Evolutionary conservation across 1,140 invertebrate genomes (phyloP).

Genomic region (Hormaphis cornu): DNA sequence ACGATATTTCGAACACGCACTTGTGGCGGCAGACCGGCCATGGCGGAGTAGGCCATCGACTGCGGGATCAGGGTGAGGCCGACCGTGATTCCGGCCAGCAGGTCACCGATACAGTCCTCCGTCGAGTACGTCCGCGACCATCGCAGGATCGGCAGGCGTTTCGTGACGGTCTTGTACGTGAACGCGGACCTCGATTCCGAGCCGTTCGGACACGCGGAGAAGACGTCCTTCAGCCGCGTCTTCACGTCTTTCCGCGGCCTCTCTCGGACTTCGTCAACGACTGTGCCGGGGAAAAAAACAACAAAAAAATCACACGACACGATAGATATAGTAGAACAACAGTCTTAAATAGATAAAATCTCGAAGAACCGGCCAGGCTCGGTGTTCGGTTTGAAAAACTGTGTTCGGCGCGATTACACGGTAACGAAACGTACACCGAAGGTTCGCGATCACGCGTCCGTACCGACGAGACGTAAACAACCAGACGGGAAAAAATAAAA

Average conservation of each 20-base stretch:
- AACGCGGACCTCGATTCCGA: slow-evolving; percentile 41
- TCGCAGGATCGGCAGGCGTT: slow-evolving; percentile 56
- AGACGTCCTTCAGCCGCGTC: slow-evolving; percentile 38
- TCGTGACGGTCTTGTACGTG: slow-evolving; percentile 58
- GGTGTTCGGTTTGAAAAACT: no score
- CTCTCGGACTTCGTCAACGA: slow-evolving; percentile 43
- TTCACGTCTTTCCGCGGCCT: slow-evolving; percentile 39
- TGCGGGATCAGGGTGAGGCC: slow-evolving; percentile 76
- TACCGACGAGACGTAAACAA: no score
- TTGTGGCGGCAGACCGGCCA: slow-evolving; percentile 67
- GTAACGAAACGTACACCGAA: no score
- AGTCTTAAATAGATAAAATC: neutral
- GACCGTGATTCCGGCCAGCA: slow-evolving; percentile 77
- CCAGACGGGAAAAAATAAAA: no score
- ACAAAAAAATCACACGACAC: neutral
- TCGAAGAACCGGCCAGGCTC: no score
- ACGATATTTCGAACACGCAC: slow-evolving; percentile 40
- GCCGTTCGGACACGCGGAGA: slow-evolving; percentile 42
- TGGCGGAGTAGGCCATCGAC: slow-evolving; percentile 71
- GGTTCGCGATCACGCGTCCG: no score
- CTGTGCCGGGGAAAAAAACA: slow-evolving; percentile 39
- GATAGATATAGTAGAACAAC: no score
- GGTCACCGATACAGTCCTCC: slow-evolving; percentile 59
- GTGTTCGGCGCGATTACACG: no score
- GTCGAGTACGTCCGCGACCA: slow-evolving; percentile 65